phyloP scores from a whole-genome alignment of 2,113 vertebrate genomes.

The Oreotrochilus melanogaster region DNA sequence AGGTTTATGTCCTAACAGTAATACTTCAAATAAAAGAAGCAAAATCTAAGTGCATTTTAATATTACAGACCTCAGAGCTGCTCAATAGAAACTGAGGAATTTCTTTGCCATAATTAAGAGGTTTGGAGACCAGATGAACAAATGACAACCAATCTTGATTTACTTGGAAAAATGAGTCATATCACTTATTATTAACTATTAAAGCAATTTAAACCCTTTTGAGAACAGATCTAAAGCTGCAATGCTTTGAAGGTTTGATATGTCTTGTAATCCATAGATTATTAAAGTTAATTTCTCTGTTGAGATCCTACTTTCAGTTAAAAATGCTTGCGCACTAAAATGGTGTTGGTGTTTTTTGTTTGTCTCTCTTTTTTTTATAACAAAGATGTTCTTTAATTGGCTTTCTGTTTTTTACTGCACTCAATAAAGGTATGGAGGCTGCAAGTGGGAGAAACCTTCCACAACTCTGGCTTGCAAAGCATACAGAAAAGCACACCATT shows the following conservation, averaged over 20 bases:
- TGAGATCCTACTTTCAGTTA: conserved; percentile 72
- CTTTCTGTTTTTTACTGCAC: conserved; percentile 65
- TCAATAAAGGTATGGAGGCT: conserved; percentile 67
- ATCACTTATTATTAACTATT: conserved; percentile 77
- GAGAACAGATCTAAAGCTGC: conserved; percentile 74
- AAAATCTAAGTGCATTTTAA: background rate
- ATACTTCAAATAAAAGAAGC: background rate
- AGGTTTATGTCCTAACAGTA: background rate
- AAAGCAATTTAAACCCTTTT: conserved; percentile 73
- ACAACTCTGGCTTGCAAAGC: conserved; percentile 10
- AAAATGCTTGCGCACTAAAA: conserved; percentile 60
- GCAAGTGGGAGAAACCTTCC: conserved; percentile 39
- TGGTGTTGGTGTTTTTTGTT: conserved; percentile 19
- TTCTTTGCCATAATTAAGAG: conserved; percentile 25
- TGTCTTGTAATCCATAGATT: conserved; percentile 82
- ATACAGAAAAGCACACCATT: conserved; percentile 45
- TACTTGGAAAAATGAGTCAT: conserved; percentile 64
- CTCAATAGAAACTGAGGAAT: background rate
- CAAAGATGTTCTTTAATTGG: conserved; percentile 72
- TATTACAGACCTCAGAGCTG: background rate
- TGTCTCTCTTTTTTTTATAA: conserved; percentile 54
- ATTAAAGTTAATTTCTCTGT: conserved; percentile 82
- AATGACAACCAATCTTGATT: conserved; percentile 62
- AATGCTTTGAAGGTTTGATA: conserved; percentile 77
- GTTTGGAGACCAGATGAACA: conserved; percentile 56